These are phyloP conservation scores for Mythimna loreyi DNA, from an alignment of 2,888 invertebrate genomes.

Conservation along the genomic window DNA sequence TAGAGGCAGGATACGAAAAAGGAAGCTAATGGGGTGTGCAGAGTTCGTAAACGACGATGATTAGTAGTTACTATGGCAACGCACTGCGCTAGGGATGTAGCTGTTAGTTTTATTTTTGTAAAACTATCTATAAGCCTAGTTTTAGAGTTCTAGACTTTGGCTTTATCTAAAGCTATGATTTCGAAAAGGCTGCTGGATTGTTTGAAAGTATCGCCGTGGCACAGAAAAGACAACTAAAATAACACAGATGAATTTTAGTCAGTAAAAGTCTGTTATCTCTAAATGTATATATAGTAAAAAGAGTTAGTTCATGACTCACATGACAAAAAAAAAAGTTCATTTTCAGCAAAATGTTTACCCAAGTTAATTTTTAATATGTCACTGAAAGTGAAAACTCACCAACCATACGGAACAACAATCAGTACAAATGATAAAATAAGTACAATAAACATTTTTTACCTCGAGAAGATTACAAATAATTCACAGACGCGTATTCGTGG, in stretches of 20 bases:
- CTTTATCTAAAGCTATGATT: neutral
- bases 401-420: neutral
- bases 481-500: neutral
- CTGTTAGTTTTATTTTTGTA: neutral
- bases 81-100: constrained; percentile 9
- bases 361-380: neutral
- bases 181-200: neutral
- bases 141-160: neutral
- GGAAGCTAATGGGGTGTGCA: constrained; percentile 50
- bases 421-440: neutral
- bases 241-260: too few species aligned
- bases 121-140: neutral
- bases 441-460: neutral
- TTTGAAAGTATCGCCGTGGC: too few species aligned
- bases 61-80: constrained; percentile 35
- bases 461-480: neutral
- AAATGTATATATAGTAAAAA: too few species aligned
- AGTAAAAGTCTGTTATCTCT: too few species aligned
- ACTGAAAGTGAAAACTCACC: neutral
- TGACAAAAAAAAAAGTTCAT: too few species aligned
- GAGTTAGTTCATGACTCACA: too few species aligned
- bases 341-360: too few species aligned
- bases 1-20: constrained; percentile 28
- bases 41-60: constrained; percentile 44
- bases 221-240: too few species aligned